Conservation (phyloP, 2,113 vertebrate species). For the Otocyon megalotis region DNA sequence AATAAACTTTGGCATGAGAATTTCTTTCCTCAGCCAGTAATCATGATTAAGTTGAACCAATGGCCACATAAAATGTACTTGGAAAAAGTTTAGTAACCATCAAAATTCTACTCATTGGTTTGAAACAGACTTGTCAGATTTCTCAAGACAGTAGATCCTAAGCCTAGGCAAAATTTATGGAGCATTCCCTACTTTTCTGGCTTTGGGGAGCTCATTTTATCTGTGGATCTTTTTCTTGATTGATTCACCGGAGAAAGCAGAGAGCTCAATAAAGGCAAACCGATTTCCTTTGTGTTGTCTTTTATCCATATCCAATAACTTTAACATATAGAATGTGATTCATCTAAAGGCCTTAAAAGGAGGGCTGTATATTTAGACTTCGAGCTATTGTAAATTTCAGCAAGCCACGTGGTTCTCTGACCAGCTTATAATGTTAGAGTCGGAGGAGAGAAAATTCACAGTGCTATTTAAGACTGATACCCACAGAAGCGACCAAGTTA, state of each 20-base stretch:
- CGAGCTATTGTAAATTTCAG: background rate
- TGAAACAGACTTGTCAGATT: background rate
- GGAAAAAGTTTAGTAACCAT: background rate
- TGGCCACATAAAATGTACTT: background rate
- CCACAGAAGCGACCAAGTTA: background rate
- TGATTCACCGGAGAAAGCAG: background rate
- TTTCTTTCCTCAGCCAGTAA: background rate
- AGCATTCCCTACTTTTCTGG: background rate
- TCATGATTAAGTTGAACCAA: background rate
- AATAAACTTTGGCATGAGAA: background rate
- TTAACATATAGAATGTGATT: background rate
- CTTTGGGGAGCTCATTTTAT: background rate
- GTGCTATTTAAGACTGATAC: background rate
- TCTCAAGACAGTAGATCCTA: background rate
- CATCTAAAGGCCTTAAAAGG: background rate
- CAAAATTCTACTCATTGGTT: background rate
- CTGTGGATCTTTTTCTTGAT: background rate
- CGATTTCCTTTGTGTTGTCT: background rate
- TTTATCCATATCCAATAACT: background rate
- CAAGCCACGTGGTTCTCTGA: background rate
- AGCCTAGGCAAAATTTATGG: background rate
- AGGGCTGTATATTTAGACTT: background rate
- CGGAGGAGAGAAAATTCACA: background rate
- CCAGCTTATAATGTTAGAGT: background rate
- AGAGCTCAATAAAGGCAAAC: background rate